A percentile compares a stretch with the other conserved stretches of the same genome.
Evolutionary conservation across 1,140 invertebrate species (phyloP).

Genomic region (Drepana arcuata): DNA sequence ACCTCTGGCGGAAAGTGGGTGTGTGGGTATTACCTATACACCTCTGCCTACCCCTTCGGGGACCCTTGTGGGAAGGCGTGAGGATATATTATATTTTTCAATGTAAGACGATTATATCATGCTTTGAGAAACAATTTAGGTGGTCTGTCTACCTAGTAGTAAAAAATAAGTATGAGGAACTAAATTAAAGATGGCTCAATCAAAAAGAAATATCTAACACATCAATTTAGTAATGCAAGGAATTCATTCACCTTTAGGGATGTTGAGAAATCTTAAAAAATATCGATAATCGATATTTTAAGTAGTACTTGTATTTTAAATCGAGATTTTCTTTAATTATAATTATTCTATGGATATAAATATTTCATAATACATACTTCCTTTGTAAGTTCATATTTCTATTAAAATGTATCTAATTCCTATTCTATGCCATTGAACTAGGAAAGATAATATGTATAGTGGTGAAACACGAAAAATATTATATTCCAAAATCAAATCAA

Average conservation of each 20-base stretch:
- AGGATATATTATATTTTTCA: no score
- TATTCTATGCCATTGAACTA: neutral
- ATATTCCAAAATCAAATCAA: neutral
- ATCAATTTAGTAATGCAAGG: conserved; percentile 65
- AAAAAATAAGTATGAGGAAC: conserved; percentile 34
- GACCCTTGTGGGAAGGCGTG: no score
- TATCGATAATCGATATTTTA: conserved; percentile 21
- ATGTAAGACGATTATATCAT: no score
- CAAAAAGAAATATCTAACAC: conserved; percentile 59
- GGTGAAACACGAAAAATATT: neutral
- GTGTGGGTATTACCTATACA: no score
- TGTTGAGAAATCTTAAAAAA: conserved; percentile 7
- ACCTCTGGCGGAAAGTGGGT: no score
- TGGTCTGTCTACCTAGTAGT: conserved; percentile 19
- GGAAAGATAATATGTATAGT: neutral
- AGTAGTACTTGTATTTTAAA: neutral
- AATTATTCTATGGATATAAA: neutral
- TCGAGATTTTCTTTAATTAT: neutral
- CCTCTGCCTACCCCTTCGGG: no score
- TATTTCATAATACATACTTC: neutral
- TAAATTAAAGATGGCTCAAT: conserved; percentile 55
- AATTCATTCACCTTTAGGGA: conserved; percentile 59
- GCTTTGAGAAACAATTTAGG: no score
- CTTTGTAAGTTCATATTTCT: no score
- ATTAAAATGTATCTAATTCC: no score